A percentile compares a stretch with the other conserved stretches of the same genome.
phyloP scores from a whole-genome alignment of 2,113 vertebrate species.

The Rhynchomys soricoides region DNA sequence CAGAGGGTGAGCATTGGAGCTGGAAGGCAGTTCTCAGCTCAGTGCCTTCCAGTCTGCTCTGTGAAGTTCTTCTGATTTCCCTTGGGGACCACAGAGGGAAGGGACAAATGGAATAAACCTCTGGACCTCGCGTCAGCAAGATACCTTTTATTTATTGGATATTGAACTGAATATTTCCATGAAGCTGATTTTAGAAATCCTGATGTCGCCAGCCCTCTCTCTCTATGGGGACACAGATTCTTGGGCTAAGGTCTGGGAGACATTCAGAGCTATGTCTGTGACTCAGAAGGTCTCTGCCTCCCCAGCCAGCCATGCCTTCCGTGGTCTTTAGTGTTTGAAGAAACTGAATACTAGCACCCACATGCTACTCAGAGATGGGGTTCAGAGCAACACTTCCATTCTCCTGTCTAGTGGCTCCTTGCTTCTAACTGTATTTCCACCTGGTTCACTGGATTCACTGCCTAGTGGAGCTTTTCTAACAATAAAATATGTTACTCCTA shows the following conservation, averaged over 20 bases:
- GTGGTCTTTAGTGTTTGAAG: not conserved
- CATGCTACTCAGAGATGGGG: not conserved
- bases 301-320: not conserved
- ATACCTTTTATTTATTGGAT: not conserved
- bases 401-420: not conserved
- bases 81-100: not conserved
- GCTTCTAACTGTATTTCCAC: constrained; percentile 1
- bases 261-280: not conserved
- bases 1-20: not conserved
- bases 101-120: not conserved
- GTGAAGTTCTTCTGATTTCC: not conserved
- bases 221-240: not conserved
- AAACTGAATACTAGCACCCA: not conserved
- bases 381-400: not conserved
- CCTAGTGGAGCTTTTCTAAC: not conserved
- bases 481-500: not conserved
- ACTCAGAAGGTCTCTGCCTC: not conserved
- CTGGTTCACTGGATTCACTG: not conserved
- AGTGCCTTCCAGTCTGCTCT: not conserved
- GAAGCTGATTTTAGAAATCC: not conserved
- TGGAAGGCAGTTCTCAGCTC: not conserved
- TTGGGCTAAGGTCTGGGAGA: not conserved
- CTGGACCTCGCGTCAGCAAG: not conserved
- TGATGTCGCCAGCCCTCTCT: not conserved
- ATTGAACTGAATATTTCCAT: not conserved